Evolutionary conservation across 2,888 invertebrate species (phyloP).

Genomic region (Xestobium rufovillosum): DNA sequence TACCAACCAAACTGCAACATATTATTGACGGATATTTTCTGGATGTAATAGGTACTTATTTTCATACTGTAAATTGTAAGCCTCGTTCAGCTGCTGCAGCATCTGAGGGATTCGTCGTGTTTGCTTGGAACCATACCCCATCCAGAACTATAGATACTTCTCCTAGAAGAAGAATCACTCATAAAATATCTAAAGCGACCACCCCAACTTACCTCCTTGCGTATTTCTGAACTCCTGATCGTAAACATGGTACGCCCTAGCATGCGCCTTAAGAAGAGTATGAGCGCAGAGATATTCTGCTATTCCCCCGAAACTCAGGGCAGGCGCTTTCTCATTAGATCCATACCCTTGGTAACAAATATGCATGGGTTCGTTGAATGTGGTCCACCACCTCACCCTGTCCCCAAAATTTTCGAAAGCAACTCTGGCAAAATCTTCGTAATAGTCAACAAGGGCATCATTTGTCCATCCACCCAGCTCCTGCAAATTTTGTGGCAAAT

Average conservation of each 20-base stretch:
- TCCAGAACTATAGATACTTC: constrained; percentile 48
- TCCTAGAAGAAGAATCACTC: constrained; percentile 17
- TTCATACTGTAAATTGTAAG: constrained; percentile 48
- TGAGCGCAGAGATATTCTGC: constrained; percentile 59
- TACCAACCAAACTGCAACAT: constrained; percentile 43
- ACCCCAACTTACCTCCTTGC: constrained; percentile 45
- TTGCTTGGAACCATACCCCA: constrained; percentile 56
- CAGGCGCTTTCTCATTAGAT: constrained; percentile 48
- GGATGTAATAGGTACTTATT: background rate
- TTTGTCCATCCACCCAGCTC: constrained; percentile 60
- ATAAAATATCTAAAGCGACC: background rate
- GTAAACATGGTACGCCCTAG: constrained; percentile 57
- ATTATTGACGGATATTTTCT: background rate
- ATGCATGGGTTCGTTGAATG: constrained; percentile 60
- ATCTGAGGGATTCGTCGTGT: constrained; percentile 48
- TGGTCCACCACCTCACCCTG: constrained; percentile 57
- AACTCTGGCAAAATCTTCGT: constrained; percentile 49
- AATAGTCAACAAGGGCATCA: constrained; percentile 52
- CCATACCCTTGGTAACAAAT: constrained; percentile 50
- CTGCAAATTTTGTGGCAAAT: constrained; percentile 30
- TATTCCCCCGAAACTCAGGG: constrained; percentile 48
- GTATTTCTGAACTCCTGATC: constrained; percentile 49
- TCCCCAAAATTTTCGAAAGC: constrained; percentile 51
- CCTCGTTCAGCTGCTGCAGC: constrained; percentile 52
- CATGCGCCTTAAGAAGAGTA: constrained; percentile 59